These are phyloP conservation scores for Volucella inanis DNA, from an alignment of 2,888 invertebrate genomes.

Conservation along the genomic window DNA sequence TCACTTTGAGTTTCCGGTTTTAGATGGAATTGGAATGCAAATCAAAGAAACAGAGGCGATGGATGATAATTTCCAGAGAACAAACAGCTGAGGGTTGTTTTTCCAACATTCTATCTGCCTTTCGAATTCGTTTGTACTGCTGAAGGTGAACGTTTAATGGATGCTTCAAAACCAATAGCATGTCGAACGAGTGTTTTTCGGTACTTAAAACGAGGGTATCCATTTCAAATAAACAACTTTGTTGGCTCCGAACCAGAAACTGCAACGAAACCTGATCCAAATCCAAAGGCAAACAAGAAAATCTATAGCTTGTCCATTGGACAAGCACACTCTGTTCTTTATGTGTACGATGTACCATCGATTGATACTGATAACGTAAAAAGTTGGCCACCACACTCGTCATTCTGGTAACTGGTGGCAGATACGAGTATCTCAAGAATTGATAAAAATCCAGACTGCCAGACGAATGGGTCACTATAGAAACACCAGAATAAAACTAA, in stretches of 20 bases:
- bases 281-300: conserved; percentile 24
- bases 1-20: conserved; percentile 36
- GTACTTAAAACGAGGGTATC: conserved; percentile 4
- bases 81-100: conserved; percentile 9
- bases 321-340: no score
- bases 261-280: no score
- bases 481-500: no score
- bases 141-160: neutral
- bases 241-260: conserved; percentile 10
- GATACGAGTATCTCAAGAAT: conserved; percentile 9
- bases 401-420: neutral
- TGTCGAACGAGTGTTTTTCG: neutral
- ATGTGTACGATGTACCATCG: no score
- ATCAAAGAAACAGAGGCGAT: conserved; percentile 38
- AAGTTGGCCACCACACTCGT: neutral
- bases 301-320: conserved; percentile 17
- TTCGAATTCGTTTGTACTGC: neutral
- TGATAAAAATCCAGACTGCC: conserved; percentile 38
- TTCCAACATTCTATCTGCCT: conserved; percentile 39
- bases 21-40: conserved; percentile 60
- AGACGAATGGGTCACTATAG: neutral
- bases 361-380: conserved; percentile 8
- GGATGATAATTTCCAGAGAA: conserved; percentile 32
- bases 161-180: neutral
- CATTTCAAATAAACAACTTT: conserved; percentile 40